Conservation (phyloP, 2,888 invertebrate genomes). For the Crioceris asparagi region DNA sequence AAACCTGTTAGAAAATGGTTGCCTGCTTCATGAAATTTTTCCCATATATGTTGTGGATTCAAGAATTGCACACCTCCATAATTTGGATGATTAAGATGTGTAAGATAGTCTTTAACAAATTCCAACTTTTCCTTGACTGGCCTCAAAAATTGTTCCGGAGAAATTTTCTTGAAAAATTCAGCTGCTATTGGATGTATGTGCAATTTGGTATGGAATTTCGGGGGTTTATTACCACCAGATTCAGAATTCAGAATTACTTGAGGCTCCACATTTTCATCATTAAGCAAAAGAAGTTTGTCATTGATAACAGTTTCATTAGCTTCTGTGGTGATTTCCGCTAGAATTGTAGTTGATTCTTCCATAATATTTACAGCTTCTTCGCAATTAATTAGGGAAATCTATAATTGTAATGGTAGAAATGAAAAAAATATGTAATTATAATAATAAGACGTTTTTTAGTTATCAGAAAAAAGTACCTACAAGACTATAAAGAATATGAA, state of each 20-base stretch:
- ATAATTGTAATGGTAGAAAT: too few species aligned
- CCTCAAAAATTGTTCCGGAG: conserved; percentile 3
- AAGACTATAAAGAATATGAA: too few species aligned
- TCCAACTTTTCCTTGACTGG: conserved; percentile 12
- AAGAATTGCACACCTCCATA: conserved; percentile 14
- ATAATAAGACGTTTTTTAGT: too few species aligned
- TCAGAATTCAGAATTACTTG: neutral
- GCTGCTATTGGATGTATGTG: neutral
- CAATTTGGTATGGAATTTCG: neutral
- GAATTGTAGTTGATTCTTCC: too few species aligned
- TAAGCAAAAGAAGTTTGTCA: neutral
- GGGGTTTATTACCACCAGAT: neutral
- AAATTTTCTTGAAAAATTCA: conserved; percentile 6
- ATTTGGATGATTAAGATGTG: conserved; percentile 15
- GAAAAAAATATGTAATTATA: too few species aligned
- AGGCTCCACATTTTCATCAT: neutral
- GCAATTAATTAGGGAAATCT: too few species aligned
- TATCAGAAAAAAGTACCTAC: too few species aligned
- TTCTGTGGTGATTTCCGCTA: too few species aligned
- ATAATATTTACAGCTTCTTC: too few species aligned
- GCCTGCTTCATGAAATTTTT: conserved; percentile 15
- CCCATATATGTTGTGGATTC: conserved; percentile 16
- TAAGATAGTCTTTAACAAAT: conserved; percentile 11
- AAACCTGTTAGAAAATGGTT: conserved; percentile 14
- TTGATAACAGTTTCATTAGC: too few species aligned